phyloP scores from a whole-genome alignment of 1,140 invertebrate genomes.

The Lutraria rhynchaena region DNA sequence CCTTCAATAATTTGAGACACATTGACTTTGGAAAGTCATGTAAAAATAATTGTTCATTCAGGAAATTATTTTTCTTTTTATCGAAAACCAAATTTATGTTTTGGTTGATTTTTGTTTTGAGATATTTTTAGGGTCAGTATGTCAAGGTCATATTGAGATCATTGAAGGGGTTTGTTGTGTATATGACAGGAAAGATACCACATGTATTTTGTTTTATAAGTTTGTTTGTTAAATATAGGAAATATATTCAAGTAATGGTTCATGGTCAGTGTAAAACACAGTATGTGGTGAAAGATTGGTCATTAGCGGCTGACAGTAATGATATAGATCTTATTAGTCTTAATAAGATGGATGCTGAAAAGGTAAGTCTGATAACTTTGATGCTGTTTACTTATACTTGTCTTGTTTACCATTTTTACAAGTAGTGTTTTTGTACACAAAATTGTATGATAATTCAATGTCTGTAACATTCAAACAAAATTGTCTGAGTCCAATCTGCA shows the following conservation, averaged over 20 bases:
- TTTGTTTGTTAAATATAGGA: slow-evolving; percentile 64
- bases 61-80: no score
- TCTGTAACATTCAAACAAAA: no score
- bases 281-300: slow-evolving; percentile 85
- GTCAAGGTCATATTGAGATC: no score
- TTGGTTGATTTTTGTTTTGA: background rate
- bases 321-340: slow-evolving; percentile 71
- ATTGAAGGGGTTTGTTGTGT: no score
- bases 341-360: slow-evolving; percentile 52
- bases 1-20: no score
- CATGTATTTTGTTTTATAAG: slow-evolving; percentile 86
- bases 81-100: background rate
- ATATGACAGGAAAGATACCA: no score
- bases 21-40: no score
- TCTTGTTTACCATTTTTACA: no score
- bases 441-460: no score
- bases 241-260: slow-evolving; percentile 83
- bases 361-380: slow-evolving; percentile 54
- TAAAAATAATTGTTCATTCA: no score
- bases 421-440: no score
- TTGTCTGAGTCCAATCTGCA: no score
- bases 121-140: background rate
- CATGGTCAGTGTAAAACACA: slow-evolving; percentile 86
- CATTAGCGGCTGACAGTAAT: slow-evolving; percentile 82
- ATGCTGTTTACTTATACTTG: background rate